phyloP scores from a whole-genome alignment of 2,113 vertebrate genomes.

The Paracanthobrama guichenoti region DNA sequence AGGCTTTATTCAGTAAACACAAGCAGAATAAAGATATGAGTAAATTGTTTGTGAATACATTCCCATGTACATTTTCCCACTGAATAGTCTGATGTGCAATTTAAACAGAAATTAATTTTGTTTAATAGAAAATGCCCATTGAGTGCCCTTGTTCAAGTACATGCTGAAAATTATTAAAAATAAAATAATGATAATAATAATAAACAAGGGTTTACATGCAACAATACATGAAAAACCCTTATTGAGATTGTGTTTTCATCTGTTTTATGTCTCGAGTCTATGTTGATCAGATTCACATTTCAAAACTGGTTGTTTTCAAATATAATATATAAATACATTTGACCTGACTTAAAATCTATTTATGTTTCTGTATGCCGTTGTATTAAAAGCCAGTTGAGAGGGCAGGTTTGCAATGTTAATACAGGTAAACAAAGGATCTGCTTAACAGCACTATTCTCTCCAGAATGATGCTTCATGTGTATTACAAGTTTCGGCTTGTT shows the following conservation, averaged over 20 bases:
- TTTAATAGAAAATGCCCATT: too few species aligned
- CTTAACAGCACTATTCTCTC: conserved; percentile 62
- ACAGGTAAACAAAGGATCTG: conserved; percentile 52
- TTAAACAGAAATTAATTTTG: too few species aligned
- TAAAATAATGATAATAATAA: background rate
- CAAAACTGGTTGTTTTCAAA: background rate
- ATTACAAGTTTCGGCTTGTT: conserved; percentile 66
- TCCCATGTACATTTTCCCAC: background rate
- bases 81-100: too few species aligned
- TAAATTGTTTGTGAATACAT: background rate
- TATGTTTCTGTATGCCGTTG: conserved; percentile 94
- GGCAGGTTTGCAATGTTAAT: conserved; percentile 77
- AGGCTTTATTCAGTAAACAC: background rate
- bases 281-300: background rate
- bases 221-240: too few species aligned
- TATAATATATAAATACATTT: conserved; percentile 6
- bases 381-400: conserved; percentile 84
- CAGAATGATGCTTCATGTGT: conserved; percentile 55
- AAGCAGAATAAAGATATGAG: background rate
- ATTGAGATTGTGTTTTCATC: background rate
- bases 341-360: background rate
- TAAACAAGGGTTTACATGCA: background rate
- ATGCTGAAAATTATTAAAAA: too few species aligned
- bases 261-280: background rate
- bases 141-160: too few species aligned